Evolutionary conservation across 2,888 invertebrate species (phyloP).

Genomic region (Xylota sylvarum): DNA sequence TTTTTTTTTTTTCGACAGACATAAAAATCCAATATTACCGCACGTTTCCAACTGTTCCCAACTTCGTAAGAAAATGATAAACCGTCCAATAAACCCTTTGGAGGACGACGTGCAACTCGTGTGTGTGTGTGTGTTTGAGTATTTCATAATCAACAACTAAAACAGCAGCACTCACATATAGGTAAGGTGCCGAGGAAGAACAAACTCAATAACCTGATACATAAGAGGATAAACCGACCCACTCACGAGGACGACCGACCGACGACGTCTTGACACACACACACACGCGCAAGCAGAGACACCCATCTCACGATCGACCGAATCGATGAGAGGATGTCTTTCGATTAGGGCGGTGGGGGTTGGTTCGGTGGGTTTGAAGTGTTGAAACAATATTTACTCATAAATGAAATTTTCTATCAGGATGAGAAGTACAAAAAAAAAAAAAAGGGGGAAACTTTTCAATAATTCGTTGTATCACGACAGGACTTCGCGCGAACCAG

Average conservation of each 20-base stretch:
- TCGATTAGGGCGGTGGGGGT: conserved; percentile 2
- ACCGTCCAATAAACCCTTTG: conserved; percentile 59
- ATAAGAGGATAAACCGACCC: neutral
- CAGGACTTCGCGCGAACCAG: conserved; percentile 30
- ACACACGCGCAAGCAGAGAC: conserved; percentile 7
- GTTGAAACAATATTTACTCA: conserved; percentile 73
- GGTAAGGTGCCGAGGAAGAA: neutral
- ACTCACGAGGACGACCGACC: neutral
- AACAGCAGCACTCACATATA: conserved; percentile 37
- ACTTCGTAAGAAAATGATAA: conserved; percentile 49
- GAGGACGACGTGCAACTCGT: conserved; percentile 15
- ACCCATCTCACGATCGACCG: neutral
- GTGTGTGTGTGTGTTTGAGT: conserved; percentile 22
- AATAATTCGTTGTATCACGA: conserved; percentile 45
- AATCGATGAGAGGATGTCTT: neutral
- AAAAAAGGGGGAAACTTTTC: conserved; percentile 29
- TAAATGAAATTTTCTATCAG: conserved; percentile 60
- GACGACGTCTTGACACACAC: conserved; percentile 25
- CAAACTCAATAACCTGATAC: conserved; percentile 38
- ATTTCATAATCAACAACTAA: conserved; percentile 63
- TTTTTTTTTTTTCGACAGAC: conserved; percentile 25
- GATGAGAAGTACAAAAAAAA: neutral
- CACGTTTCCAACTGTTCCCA: conserved; percentile 27
- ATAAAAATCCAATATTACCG: conserved; percentile 53
- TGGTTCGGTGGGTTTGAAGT: too few species aligned